Percentiles rank a stretch among this genome's conserved stretches.
Conservation (phyloP, 2,113 vertebrate species). For the Anoplopoma fimbria region DNA sequence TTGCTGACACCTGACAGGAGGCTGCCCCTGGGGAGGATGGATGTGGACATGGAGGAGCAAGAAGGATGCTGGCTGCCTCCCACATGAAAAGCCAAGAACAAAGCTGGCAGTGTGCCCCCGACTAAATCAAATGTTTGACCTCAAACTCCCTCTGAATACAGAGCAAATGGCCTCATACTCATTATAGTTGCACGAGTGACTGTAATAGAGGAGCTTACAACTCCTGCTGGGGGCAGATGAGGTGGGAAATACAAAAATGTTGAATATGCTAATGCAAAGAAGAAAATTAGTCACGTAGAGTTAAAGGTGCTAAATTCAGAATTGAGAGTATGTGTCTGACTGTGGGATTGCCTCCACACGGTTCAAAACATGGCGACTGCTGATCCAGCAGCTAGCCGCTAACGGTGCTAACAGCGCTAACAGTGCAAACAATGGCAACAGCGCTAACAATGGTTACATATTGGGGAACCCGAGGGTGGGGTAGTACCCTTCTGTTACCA, state of each 20-base stretch:
- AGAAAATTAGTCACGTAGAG: not conserved
- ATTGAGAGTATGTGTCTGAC: not conserved
- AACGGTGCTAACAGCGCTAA: not conserved
- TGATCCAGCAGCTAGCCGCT: not conserved
- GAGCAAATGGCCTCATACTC: not conserved
- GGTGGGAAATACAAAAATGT: not conserved
- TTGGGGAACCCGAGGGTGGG: not conserved
- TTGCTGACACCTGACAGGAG: slow-evolving; percentile 75
- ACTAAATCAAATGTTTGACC: slow-evolving; percentile 17
- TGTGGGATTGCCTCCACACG: not conserved
- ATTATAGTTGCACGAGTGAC: not conserved
- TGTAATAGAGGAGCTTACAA: not conserved
- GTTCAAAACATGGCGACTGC: not conserved
- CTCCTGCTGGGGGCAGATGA: not conserved
- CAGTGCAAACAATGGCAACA: not conserved
- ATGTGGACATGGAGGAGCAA: slow-evolving; percentile 36
- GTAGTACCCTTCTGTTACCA: no score
- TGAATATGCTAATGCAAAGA: not conserved
- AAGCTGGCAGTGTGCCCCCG: slow-evolving; percentile 30
- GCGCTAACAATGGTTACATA: not conserved
- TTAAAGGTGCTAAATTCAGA: not conserved
- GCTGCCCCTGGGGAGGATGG: slow-evolving; percentile 42
- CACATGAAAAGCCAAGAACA: slow-evolving; percentile 43
- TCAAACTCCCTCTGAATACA: not conserved
- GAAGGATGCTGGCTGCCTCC: slow-evolving; percentile 45